Evolutionary conservation across 2,113 vertebrate genomes (phyloP), one percentile per base, ranked within the genome.

Genomic region (Pterocles burchelli): DNA sequence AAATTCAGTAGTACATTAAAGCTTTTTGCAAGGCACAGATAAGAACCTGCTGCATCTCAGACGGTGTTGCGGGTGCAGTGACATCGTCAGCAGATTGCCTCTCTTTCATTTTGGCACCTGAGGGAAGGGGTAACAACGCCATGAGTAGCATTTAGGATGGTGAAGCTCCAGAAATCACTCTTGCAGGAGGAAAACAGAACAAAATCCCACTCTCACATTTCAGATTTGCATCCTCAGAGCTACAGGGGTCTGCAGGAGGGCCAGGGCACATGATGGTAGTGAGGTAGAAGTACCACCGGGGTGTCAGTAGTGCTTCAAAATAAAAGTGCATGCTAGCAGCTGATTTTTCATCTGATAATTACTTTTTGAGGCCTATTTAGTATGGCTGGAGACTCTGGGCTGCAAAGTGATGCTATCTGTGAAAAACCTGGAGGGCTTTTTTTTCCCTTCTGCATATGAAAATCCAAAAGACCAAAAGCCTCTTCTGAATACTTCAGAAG

Each of bases 261-360:
- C 10, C 26, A 65, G 28, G 38, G 6, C n/a, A 49, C 0, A 1
- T 7, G 9, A 68, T 5, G 6, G 31, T 25, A 63, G 33, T 26
- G 28, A 74, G 54, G 28, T 45, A 4, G 17, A 77, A 68, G 26
- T 31, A 29, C 17, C 65, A 78, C 62, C 52, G n/a, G 25, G 28
- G 26, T 43, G 5, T 49, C 52, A 49, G 22, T 34, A 55, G 72
- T 7, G 3, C 17, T 34, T 55, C 18, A 70, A 63, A 67, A 71
- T 18, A 54, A 72, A 59, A 58, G 51, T 0, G 0, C 31, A 17
- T 48, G 24, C 29, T 38, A 71, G 36, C 33, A 95, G 41, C 34
- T 70, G 15, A 54, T 36, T 84, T 66, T 76, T 85, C 28, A 67
- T 31, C 57, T 66, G 17, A 5, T 36, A 46, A 36, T 52, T 84